Evolutionary conservation across 2,888 invertebrate genomes (phyloP).

Genomic region (Nemotelus nigrinus): DNA sequence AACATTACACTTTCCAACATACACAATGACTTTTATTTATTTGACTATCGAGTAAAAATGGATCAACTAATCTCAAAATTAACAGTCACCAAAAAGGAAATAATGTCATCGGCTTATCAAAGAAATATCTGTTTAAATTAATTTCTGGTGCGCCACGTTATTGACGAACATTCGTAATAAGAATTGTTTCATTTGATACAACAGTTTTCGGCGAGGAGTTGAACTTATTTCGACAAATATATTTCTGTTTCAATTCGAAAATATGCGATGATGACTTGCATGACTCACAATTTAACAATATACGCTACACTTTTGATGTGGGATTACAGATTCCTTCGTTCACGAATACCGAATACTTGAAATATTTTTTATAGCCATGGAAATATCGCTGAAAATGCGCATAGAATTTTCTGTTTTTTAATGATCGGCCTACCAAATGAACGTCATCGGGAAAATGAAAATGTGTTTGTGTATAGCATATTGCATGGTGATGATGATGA

Average conservation of each 20-base stretch:
- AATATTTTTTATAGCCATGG: not conserved
- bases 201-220: too few relatives aligned
- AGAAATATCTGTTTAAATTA: too few relatives aligned
- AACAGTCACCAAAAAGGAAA: too few relatives aligned
- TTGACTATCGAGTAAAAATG: too few relatives aligned
- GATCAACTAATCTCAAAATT: too few relatives aligned
- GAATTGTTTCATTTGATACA: too few relatives aligned
- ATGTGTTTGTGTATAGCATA: slow-evolving; percentile 3
- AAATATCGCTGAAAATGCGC: not conserved
- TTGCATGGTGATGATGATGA: not conserved
- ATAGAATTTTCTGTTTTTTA: slow-evolving; percentile 9
- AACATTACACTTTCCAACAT: too few relatives aligned
- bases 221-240: not conserved
- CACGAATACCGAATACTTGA: not conserved
- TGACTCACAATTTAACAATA: not conserved
- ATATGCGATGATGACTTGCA: not conserved
- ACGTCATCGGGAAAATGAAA: not conserved
- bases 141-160: too few relatives aligned
- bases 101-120: too few relatives aligned
- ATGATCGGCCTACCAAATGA: not conserved
- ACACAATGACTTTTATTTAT: too few relatives aligned
- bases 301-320: not conserved
- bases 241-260: slow-evolving; percentile 18
- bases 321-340: not conserved
- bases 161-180: too few relatives aligned